A percentile compares a stretch with the other conserved stretches of the same genome.
Conservation (phyloP, 2,888 invertebrate genomes). For the Brachyopa scutellaris region DNA sequence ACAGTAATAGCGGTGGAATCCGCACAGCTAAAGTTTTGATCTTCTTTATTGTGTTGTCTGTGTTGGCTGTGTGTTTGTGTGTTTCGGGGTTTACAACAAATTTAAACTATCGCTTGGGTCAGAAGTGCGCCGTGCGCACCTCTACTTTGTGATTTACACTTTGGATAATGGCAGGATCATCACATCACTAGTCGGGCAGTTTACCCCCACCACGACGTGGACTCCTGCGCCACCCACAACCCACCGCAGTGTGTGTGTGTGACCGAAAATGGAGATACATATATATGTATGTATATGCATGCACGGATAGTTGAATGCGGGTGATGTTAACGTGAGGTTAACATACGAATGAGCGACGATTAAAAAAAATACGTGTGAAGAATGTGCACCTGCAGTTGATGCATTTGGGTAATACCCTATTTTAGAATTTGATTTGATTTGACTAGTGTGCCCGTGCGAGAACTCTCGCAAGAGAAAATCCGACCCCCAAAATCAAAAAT, state of each 20-base stretch:
- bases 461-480: too few relatives aligned
- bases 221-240: conserved; percentile 12
- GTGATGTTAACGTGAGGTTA: too few relatives aligned
- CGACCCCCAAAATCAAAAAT: too few relatives aligned
- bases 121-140: background rate
- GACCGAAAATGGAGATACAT: too few relatives aligned
- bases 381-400: too few relatives aligned
- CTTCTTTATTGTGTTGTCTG: conserved; percentile 19
- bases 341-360: too few relatives aligned
- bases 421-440: too few relatives aligned
- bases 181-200: conserved; percentile 51
- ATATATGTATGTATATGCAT: too few relatives aligned
- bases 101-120: conserved; percentile 20
- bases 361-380: too few relatives aligned
- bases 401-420: too few relatives aligned
- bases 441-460: too few relatives aligned
- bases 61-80: background rate
- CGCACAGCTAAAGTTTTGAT: conserved; percentile 44
- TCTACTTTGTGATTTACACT: conserved; percentile 21
- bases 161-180: conserved; percentile 60
- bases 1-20: conserved; percentile 11
- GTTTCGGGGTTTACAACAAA: conserved; percentile 19
- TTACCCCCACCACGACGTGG: conserved; percentile 24
- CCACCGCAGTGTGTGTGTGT: conserved; percentile 12
- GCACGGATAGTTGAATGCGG: too few relatives aligned